phyloP scores from a whole-genome alignment of 2,113 vertebrate genomes.

The Tachycineta bicolor region DNA sequence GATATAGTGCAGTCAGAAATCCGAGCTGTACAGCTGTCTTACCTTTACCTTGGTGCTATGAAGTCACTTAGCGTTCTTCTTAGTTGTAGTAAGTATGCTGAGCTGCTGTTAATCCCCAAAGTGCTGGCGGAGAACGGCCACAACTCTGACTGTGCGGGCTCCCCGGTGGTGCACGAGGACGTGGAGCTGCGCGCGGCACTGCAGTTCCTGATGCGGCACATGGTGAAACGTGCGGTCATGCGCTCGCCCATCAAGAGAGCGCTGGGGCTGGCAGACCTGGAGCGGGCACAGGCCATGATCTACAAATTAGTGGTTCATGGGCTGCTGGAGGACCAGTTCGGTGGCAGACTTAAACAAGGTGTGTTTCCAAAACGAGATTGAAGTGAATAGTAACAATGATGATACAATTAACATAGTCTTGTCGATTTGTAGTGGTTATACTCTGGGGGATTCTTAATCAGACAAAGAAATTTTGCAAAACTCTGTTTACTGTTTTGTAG shows the following conservation, averaged over 20 bases:
- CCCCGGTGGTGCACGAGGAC: slow-evolving; percentile 89
- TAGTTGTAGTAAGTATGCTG: slow-evolving; percentile 96
- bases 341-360: slow-evolving; percentile 85
- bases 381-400: background rate
- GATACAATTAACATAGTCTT: background rate
- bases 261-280: slow-evolving; percentile 89
- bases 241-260: slow-evolving; percentile 94
- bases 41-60: slow-evolving; percentile 96
- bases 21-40: slow-evolving; percentile 92
- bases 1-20: slow-evolving; percentile 88
- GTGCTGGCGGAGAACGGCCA: slow-evolving; percentile 89
- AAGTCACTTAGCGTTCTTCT: slow-evolving; percentile 93
- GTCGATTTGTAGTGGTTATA: background rate
- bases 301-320: slow-evolving; percentile 94
- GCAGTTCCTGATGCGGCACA: slow-evolving; percentile 97
- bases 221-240: slow-evolving; percentile 97
- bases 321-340: slow-evolving; percentile 90
- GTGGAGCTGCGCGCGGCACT: slow-evolving; percentile 91
- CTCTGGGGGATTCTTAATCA: background rate
- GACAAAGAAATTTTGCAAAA: background rate
- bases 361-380: background rate
- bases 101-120: slow-evolving; percentile 93
- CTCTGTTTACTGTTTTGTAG: background rate
- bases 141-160: slow-evolving; percentile 87
- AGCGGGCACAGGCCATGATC: slow-evolving; percentile 95